Evolutionary conservation across 2,797 vertebrate genomes (phyloP).

Genomic region (Notamacropus eugenii): DNA sequence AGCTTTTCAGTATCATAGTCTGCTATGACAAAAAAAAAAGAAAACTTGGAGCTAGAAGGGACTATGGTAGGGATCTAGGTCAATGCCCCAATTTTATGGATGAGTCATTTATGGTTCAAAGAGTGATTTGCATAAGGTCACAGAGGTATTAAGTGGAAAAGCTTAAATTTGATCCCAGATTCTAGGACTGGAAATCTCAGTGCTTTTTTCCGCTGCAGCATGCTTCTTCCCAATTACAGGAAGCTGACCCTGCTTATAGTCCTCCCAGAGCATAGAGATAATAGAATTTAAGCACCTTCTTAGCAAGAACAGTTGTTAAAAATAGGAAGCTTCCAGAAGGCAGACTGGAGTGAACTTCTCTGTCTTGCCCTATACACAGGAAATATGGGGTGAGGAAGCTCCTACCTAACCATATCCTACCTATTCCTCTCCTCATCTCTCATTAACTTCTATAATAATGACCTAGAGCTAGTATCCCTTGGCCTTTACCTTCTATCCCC

Average conservation of each 20-base stretch:
- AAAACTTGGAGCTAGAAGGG: not conserved
- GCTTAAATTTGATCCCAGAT: not conserved
- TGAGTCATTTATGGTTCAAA: not conserved
- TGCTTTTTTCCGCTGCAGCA: not conserved
- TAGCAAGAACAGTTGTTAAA: not conserved
- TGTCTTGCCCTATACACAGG: not conserved
- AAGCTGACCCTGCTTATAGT: not conserved
- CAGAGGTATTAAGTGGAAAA: not conserved
- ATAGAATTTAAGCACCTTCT: not conserved
- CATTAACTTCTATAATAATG: not conserved
- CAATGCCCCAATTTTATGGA: not conserved
- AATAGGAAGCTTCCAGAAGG: not conserved
- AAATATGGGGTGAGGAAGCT: not conserved
- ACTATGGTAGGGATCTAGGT: not conserved
- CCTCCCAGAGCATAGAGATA: not conserved
- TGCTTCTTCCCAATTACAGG: not conserved
- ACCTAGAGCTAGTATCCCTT: not conserved
- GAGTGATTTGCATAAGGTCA: not conserved
- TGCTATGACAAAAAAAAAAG: not conserved
- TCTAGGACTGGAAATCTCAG: not conserved
- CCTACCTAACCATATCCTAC: not conserved
- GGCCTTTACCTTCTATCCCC: not conserved
- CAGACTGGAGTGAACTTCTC: not conserved
- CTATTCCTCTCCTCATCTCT: not conserved
- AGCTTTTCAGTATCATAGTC: not conserved